These are phyloP conservation scores for Ibycter americanus DNA, from an alignment of 2,797 vertebrate species.

Conservation along the genomic window DNA sequence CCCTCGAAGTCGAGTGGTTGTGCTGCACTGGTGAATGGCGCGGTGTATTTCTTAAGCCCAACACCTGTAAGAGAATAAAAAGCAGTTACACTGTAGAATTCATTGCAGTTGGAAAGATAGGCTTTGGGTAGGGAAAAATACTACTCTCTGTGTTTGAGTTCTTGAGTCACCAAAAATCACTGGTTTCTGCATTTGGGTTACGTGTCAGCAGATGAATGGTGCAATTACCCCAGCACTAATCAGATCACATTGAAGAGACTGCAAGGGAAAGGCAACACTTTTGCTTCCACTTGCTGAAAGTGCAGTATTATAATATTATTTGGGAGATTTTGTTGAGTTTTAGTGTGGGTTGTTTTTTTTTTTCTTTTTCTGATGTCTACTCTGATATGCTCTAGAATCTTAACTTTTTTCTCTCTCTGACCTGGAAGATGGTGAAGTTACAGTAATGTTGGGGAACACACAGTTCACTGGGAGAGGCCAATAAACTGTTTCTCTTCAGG, in stretches of 20 bases:
- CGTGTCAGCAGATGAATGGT: neutral
- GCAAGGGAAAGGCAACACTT: neutral
- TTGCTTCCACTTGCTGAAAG: neutral
- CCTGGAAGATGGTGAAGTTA: neutral
- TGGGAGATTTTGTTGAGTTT: neutral
- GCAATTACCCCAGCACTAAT: neutral
- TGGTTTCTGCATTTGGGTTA: neutral
- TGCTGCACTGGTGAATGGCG: neutral
- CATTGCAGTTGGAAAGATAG: neutral
- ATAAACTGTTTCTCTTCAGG: neutral
- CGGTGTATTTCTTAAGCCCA: neutral
- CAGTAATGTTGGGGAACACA: neutral
- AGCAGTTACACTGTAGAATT: neutral
- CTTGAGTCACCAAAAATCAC: neutral
- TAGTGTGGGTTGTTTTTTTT: neutral
- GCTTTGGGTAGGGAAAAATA: neutral
- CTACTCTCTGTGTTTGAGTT: neutral
- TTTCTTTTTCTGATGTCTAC: neutral
- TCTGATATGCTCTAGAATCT: rapidly evolving
- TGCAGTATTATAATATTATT: neutral
- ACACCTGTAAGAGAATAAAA: neutral
- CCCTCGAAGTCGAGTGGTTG: neutral
- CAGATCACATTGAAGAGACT: neutral
- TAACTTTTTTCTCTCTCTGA: neutral
- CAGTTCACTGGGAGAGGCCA: neutral